These are phyloP conservation scores for Echinometra lucunter DNA, from an alignment of 53 echinoderm and acorn worm genomes.

Conservation along the genomic window DNA sequence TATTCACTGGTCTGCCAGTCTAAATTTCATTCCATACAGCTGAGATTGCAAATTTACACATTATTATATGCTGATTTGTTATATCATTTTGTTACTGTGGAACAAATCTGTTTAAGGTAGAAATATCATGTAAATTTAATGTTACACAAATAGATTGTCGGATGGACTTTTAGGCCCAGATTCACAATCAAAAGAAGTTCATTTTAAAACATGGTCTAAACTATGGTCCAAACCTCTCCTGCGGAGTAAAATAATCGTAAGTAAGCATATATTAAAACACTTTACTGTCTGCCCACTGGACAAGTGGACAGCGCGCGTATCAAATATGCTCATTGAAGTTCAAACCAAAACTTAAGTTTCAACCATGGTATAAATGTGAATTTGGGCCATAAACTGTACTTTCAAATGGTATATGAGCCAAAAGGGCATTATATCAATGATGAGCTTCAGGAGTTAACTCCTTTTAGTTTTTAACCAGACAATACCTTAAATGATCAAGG, in stretches of 20 bases:
- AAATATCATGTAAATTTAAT: background rate
- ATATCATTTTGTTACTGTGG: background rate
- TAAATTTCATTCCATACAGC: constrained; percentile 11
- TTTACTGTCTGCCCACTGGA: too few relatives aligned
- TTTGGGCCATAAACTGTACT: too few relatives aligned
- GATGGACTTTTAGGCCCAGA: constrained; percentile 26
- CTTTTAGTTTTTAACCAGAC: background rate
- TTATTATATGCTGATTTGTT: background rate
- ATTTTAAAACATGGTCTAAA: too few relatives aligned
- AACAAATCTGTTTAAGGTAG: background rate
- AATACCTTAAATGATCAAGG: background rate
- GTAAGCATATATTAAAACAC: too few relatives aligned
- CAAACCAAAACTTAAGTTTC: too few relatives aligned
- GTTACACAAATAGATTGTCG: too few relatives aligned
- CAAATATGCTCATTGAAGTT: too few relatives aligned
- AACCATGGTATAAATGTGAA: too few relatives aligned
- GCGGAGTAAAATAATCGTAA: too few relatives aligned
- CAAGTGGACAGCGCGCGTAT: too few relatives aligned
- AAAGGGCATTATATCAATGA: background rate
- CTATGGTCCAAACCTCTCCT: too few relatives aligned
- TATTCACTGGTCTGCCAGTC: background rate
- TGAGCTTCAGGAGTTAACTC: background rate
- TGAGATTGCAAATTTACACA: constrained; percentile 24
- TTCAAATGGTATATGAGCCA: background rate
- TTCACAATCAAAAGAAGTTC: too few relatives aligned